Conservation (phyloP, 2,797 vertebrate genomes). For the Acrossocheilus fasciatus region DNA sequence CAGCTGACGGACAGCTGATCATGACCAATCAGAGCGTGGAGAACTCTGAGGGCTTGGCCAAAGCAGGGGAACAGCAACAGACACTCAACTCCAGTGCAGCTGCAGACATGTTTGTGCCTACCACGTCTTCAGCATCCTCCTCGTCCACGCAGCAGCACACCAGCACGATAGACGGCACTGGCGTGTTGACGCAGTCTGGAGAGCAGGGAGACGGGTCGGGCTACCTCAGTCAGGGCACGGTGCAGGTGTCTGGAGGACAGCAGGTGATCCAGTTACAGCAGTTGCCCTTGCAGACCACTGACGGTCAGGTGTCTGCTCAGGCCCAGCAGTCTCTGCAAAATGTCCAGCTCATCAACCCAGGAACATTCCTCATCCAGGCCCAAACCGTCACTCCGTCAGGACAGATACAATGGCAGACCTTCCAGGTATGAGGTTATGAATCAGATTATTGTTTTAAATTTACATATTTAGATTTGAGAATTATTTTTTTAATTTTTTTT, state of each 20-base stretch:
- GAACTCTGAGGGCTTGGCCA: slow-evolving; percentile 88
- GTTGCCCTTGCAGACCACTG: slow-evolving; percentile 79
- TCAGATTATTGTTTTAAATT: neutral
- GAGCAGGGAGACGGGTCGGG: slow-evolving; percentile 86
- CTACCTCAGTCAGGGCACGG: slow-evolving; percentile 89
- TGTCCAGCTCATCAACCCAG: slow-evolving; percentile 97
- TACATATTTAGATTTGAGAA: neutral
- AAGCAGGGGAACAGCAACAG: slow-evolving; percentile 86
- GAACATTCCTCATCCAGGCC: slow-evolving; percentile 98
- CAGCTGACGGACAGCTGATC: slow-evolving; percentile 97
- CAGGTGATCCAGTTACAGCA: slow-evolving; percentile 88
- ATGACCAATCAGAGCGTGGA: slow-evolving; percentile 88
- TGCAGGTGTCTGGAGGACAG: slow-evolving; percentile 80
- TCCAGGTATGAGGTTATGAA: slow-evolving; percentile 77
- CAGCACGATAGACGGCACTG: slow-evolving; percentile 87
- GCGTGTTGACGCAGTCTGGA: slow-evolving; percentile 88
- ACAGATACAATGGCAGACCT: slow-evolving; percentile 99
- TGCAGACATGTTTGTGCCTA: slow-evolving; percentile 96
- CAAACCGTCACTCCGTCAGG: slow-evolving; percentile 97
- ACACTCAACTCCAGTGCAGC: slow-evolving; percentile 90
- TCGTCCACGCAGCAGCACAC: slow-evolving; percentile 91
- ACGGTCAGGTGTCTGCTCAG: slow-evolving; percentile 80
- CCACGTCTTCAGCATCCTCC: slow-evolving; percentile 85
- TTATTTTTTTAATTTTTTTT: neutral
- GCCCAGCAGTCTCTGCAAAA: slow-evolving; percentile 88